phyloP scores from a whole-genome alignment of 1,140 invertebrate species.

The Patella vulgata region DNA sequence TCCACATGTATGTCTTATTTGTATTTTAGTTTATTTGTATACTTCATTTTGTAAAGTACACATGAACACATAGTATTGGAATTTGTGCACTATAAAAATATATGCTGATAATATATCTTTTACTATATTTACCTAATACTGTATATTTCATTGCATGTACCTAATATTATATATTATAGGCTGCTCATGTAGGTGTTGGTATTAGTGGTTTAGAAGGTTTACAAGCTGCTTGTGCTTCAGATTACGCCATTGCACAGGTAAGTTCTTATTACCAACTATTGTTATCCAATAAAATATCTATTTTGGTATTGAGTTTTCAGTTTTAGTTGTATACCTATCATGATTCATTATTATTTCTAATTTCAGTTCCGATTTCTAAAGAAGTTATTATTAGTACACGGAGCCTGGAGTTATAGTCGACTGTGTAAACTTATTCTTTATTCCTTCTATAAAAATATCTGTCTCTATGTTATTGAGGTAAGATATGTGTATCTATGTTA shows the following conservation, averaged over 20 bases:
- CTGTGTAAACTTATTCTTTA: conserved; percentile 99
- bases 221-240: conserved; percentile 97
- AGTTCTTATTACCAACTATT: neutral
- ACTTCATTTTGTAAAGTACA: too few relatives aligned
- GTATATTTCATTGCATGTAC: too few relatives aligned
- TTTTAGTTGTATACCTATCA: too few relatives aligned
- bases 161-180: conserved; percentile 58
- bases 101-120: too few relatives aligned
- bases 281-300: too few relatives aligned
- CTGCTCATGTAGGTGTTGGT: conserved; percentile 85
- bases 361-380: conserved; percentile 80
- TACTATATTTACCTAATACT: too few relatives aligned
- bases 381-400: conserved; percentile 91
- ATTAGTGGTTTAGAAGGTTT: conserved; percentile 98
- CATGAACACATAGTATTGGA: too few relatives aligned
- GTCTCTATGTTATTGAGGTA: conserved; percentile 95
- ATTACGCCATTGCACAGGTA: conserved; percentile 93
- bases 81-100: too few relatives aligned
- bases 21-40: too few relatives aligned
- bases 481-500: too few relatives aligned
- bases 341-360: conserved; percentile 4
- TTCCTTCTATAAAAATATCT: conserved; percentile 99
- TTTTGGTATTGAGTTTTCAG: neutral
- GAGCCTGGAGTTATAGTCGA: conserved; percentile 97
- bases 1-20: too few relatives aligned